Conservation (phyloP, 1,140 invertebrate genomes). For the Drosophila chauvacae region DNA sequence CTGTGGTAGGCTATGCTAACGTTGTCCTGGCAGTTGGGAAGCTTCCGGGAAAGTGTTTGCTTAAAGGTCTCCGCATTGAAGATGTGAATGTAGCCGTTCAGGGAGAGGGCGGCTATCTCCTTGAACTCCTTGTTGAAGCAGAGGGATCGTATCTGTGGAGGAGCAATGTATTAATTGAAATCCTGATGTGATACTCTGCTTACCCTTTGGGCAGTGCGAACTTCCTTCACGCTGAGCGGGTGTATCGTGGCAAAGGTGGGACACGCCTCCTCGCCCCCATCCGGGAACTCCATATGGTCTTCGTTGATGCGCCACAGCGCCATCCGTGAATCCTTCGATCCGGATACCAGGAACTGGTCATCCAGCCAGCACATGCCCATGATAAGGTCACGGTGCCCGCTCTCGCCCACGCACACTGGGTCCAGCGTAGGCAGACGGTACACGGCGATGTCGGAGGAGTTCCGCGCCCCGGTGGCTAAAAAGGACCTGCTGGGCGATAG, state of each 20-base stretch:
- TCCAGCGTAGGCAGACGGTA: slow-evolving; percentile 97
- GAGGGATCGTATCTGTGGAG: slow-evolving; percentile 91
- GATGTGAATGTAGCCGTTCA: slow-evolving; percentile 97
- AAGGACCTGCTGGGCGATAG: slow-evolving; percentile 96
- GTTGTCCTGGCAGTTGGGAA: slow-evolving; percentile 95
- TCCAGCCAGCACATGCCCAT: slow-evolving; percentile 98
- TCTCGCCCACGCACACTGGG: slow-evolving; percentile 97
- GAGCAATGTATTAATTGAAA: not conserved
- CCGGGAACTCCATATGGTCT: slow-evolving; percentile 86
- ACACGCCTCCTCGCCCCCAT: slow-evolving; percentile 85
- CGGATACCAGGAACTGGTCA: slow-evolving; percentile 97
- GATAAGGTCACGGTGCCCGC: slow-evolving; percentile 96
- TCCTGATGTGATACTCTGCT: not conserved
- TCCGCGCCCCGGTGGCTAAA: slow-evolving; percentile 95
- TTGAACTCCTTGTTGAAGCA: slow-evolving; percentile 94
- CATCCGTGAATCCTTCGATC: slow-evolving; percentile 95
- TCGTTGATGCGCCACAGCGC: slow-evolving; percentile 90
- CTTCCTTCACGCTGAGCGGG: slow-evolving; percentile 91
- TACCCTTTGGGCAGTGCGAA: slow-evolving; percentile 87
- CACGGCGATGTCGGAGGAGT: slow-evolving; percentile 96
- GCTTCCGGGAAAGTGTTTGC: slow-evolving; percentile 93
- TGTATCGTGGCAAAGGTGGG: slow-evolving; percentile 87
- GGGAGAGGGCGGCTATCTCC: slow-evolving; percentile 95
- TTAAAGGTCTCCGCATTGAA: slow-evolving; percentile 95
- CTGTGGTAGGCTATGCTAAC: slow-evolving; percentile 95